Conservation (phyloP, 1,140 invertebrate species). For the Dendroctonus ponderosae region DNA sequence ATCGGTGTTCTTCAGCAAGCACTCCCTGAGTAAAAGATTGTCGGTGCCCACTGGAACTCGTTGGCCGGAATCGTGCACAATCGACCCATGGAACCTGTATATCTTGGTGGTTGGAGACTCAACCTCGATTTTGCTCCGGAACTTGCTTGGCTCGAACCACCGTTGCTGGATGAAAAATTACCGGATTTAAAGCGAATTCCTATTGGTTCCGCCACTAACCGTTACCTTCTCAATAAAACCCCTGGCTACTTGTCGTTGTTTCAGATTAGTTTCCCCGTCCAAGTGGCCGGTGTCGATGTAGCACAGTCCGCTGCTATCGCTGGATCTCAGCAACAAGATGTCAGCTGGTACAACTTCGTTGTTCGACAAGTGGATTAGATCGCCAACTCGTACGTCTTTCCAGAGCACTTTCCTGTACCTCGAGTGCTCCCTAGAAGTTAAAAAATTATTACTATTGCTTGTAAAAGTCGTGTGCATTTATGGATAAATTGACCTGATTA, state of each 20-base stretch:
- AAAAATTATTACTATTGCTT: background rate
- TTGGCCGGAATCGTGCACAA: slow-evolving; percentile 77
- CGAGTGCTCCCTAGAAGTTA: slow-evolving; percentile 68
- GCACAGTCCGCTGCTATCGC: slow-evolving; percentile 91
- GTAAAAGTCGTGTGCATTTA: background rate
- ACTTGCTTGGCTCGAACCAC: slow-evolving; percentile 76
- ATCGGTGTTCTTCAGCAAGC: slow-evolving; percentile 89
- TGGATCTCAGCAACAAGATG: slow-evolving; percentile 83
- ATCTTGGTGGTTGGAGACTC: slow-evolving; percentile 94
- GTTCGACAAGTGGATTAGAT: slow-evolving; percentile 93
- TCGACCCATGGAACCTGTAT: slow-evolving; percentile 89
- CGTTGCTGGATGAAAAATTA: slow-evolving; percentile 53
- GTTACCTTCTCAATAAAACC: slow-evolving; percentile 68
- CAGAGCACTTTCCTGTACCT: slow-evolving; percentile 85
- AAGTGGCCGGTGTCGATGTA: slow-evolving; percentile 98
- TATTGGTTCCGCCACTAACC: background rate
- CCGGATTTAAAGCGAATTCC: background rate
- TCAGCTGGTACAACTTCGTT: slow-evolving; percentile 97
- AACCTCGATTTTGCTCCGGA: slow-evolving; percentile 82
- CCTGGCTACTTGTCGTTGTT: slow-evolving; percentile 84
- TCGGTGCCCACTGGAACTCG: slow-evolving; percentile 86
- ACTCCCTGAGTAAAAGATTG: slow-evolving; percentile 91
- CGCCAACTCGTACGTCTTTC: slow-evolving; percentile 90
- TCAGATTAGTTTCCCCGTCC: slow-evolving; percentile 99
- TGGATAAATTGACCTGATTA: background rate